Evolutionary conservation across 2,888 invertebrate species (phyloP).

Genomic region (Pelosia muscerda): DNA sequence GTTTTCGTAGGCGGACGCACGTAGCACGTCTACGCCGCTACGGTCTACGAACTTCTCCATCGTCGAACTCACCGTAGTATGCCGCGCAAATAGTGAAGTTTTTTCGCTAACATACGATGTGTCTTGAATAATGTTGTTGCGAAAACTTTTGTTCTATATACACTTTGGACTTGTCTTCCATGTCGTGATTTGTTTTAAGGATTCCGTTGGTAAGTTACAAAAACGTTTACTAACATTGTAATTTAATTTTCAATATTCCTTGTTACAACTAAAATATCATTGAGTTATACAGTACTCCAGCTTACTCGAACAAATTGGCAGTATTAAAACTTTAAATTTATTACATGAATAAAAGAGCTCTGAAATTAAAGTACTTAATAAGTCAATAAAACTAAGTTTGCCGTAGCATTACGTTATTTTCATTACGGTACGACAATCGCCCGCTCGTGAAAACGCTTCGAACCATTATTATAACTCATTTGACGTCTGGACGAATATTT

Average conservation of each 20-base stretch:
- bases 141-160: constrained; percentile 83
- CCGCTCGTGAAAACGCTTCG: constrained; percentile 35
- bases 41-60: constrained; percentile 67
- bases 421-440: constrained; percentile 26
- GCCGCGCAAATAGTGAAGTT: constrained; percentile 69
- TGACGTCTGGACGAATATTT: constrained; percentile 21
- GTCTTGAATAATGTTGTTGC: constrained; percentile 83
- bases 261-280: background rate
- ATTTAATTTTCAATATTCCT: background rate
- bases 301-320: background rate
- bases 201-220: constrained; percentile 76
- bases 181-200: constrained; percentile 85
- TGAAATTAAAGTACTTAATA: constrained; percentile 33
- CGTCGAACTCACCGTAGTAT: constrained; percentile 56
- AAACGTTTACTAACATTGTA: background rate
- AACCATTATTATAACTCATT: constrained; percentile 33
- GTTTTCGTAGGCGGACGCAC: constrained; percentile 64
- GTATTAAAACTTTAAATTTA: background rate
- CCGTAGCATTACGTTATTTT: constrained; percentile 21
- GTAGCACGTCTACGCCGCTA: constrained; percentile 71
- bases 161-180: constrained; percentile 86
- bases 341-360: background rate
- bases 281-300: background rate
- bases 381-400: constrained; percentile 13
- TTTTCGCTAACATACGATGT: constrained; percentile 72